phyloP scores from a whole-genome alignment of 2,888 invertebrate genomes.

The Andrena trimmerana region DNA sequence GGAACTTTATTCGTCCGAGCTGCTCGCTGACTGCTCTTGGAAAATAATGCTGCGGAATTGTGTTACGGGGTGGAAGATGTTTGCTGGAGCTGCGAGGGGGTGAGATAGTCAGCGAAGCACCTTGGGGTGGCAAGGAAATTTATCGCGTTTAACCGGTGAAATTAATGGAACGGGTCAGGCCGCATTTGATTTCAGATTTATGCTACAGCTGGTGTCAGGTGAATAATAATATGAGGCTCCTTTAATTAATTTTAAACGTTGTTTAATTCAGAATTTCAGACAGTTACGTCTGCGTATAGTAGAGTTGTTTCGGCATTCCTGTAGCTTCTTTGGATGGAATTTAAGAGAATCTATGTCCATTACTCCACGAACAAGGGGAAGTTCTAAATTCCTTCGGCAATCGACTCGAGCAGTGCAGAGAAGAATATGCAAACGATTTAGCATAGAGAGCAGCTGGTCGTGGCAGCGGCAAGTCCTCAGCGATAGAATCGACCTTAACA shows the following conservation, averaged over 20 bases:
- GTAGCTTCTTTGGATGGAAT: no score
- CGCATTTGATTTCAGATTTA: background rate
- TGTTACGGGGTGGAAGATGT: conserved; percentile 1
- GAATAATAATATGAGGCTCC: no score
- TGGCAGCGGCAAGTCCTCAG: conserved; percentile 29
- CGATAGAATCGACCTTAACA: conserved; percentile 67
- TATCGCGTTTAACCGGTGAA: background rate
- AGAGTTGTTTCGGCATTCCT: no score
- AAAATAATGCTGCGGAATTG: conserved; percentile 20
- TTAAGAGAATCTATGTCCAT: no score
- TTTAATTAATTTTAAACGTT: no score
- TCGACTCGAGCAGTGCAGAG: background rate
- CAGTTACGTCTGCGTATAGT: no score
- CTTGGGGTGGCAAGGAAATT: background rate
- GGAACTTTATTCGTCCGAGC: background rate
- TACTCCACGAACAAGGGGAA: background rate
- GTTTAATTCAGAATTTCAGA: no score
- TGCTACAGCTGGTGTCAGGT: no score
- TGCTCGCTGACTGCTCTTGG: background rate
- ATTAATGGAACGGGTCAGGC: background rate
- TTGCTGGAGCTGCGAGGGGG: conserved; percentile 16
- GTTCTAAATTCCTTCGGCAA: background rate
- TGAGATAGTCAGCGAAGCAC: background rate
- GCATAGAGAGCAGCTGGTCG: conserved; percentile 30
- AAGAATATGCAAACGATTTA: conserved; percentile 11